These are phyloP conservation scores for Triplophysa siluroides DNA, from an alignment of 2,113 vertebrate genomes.

Conservation along the genomic window DNA sequence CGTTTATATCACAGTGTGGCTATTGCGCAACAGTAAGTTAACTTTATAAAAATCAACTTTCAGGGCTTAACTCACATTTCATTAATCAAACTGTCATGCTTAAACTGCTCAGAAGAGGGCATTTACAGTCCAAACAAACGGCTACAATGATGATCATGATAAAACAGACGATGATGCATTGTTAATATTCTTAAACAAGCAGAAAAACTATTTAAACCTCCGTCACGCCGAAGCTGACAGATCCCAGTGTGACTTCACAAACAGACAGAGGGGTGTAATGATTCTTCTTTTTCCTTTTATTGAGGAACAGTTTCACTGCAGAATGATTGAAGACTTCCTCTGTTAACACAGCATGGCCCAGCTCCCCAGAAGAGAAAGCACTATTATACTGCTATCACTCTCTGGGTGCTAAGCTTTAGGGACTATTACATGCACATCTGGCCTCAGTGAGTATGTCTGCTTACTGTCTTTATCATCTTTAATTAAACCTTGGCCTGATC, in stretches of 20 bases:
- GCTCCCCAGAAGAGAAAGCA: conserved; percentile 12
- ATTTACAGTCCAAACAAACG: background rate
- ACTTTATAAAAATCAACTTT: background rate
- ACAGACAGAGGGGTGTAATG: conserved; percentile 16
- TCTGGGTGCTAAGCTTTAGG: conserved; percentile 12
- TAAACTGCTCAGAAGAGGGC: background rate
- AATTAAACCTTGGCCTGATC: conserved; percentile 49
- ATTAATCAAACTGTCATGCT: background rate
- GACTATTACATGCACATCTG: background rate
- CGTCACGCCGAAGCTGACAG: conserved; percentile 4
- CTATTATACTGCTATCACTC: background rate
- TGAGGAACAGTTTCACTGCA: conserved; percentile 18
- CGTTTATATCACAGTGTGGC: background rate
- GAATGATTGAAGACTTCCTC: conserved; percentile 53
- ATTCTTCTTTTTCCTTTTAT: background rate
- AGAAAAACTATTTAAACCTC: background rate
- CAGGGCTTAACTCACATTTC: background rate
- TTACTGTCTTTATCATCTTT: conserved; percentile 38
- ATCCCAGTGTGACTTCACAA: conserved; percentile 13
- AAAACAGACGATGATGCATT: background rate
- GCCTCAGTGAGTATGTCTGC: conserved; percentile 13
- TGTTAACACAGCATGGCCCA: conserved; percentile 16
- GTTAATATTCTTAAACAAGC: conserved; percentile 1
- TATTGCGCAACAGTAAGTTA: background rate
- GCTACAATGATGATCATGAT: conserved; percentile 17